These are phyloP conservation scores for Electrona antarctica DNA, from an alignment of 2,113 vertebrate genomes.

Conservation along the genomic window DNA sequence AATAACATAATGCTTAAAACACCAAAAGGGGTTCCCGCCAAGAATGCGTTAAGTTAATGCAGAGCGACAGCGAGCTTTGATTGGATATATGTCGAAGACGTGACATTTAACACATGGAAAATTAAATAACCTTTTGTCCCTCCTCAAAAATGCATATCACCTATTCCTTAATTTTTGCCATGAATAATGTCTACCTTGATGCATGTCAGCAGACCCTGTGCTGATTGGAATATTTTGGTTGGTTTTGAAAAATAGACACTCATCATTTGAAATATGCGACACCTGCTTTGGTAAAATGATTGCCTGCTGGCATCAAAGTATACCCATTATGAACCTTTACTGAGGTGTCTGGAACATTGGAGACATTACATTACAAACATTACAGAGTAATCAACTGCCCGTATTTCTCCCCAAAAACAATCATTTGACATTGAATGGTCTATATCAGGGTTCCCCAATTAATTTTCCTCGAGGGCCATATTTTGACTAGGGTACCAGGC, in stretches of 20 bases:
- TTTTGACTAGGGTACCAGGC: too few relatives aligned
- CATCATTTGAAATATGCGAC: slow-evolving; percentile 4
- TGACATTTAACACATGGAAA: slow-evolving; percentile 15
- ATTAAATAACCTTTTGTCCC: background rate
- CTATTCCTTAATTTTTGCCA: background rate
- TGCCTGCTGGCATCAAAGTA: background rate
- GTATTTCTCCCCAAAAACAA: too few relatives aligned
- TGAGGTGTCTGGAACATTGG: background rate
- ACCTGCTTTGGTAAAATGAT: background rate
- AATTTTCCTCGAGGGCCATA: too few relatives aligned
- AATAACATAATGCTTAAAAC: too few relatives aligned
- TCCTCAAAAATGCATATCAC: slow-evolving; percentile 7
- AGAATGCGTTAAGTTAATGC: background rate
- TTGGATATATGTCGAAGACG: background rate
- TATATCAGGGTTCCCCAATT: too few relatives aligned
- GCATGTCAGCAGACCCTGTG: background rate
- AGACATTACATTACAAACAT: background rate
- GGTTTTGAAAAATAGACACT: background rate
- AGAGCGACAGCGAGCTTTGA: background rate
- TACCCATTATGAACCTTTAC: background rate
- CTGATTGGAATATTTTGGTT: background rate
- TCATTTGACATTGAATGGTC: background rate
- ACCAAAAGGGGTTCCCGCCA: too few relatives aligned
- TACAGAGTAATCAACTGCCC: background rate
- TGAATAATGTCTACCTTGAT: slow-evolving; percentile 13